These are phyloP conservation scores for Pseudorectes ferrugineus DNA, from an alignment of 2,113 vertebrate genomes.

Conservation along the genomic window DNA sequence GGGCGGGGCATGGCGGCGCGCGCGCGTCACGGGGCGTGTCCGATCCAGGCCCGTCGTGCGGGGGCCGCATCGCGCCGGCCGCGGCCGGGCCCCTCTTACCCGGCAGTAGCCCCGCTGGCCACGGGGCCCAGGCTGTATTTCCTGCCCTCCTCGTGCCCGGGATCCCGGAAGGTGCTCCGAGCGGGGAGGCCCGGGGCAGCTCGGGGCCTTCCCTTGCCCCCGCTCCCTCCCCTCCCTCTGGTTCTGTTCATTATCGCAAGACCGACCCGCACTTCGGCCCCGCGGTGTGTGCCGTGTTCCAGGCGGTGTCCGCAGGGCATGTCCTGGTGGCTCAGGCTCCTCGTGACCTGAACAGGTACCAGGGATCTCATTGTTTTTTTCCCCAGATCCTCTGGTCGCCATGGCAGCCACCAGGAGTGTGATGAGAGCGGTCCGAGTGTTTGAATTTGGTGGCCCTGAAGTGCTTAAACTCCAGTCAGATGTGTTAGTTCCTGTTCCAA, in stretches of 20 bases:
- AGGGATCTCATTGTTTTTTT: rapidly evolving
- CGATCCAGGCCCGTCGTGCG: no score
- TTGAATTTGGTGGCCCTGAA: conserved; percentile 86
- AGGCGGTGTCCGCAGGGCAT: background rate
- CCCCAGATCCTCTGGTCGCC: background rate
- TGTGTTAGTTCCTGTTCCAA: conserved; percentile 75
- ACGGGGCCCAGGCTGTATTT: rapidly evolving
- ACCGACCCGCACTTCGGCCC: background rate
- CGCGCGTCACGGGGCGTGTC: rapidly evolving
- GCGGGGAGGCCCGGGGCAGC: background rate
- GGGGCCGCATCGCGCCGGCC: no score
- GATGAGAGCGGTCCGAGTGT: conserved; percentile 87
- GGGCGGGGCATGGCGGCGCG: background rate
- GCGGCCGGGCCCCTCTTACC: rapidly evolving
- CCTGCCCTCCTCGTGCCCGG: background rate
- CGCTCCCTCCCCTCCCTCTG: no score
- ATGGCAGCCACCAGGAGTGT: conserved; percentile 77
- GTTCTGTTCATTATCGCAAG: rapidly evolving
- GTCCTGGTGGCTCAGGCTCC: no score
- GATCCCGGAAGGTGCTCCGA: background rate
- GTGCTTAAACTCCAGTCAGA: conserved; percentile 80
- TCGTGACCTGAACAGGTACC: background rate
- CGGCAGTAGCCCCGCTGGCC: no score
- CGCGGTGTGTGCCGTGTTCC: background rate
- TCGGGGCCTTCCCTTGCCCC: background rate